Base-by-base conservation (phyloP, 2,888 invertebrate genomes). In the Platerodrilus igneus region DNA sequence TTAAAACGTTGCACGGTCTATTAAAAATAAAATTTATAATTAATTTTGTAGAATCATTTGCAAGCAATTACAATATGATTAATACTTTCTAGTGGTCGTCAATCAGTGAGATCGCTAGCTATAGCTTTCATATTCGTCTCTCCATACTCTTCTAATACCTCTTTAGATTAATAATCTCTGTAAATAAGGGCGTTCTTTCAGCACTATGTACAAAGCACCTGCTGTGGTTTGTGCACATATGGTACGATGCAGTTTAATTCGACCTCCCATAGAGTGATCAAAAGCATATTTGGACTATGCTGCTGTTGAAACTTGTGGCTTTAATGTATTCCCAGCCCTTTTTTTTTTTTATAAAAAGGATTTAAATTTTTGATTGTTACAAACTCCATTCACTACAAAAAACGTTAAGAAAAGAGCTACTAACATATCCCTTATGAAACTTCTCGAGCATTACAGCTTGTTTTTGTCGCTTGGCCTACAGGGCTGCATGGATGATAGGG, bases 231-330 rank as follows among this genome's bases (percentile, higher is more conserved):
- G 30, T 36, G 51, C 51, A 46, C 58, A 58, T 58, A 58, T 58
- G 58, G 58, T 55, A 40, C 37, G 53, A 53, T 51, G 52, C 52
- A 51, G 48, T 52, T 53, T 55, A 54, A 56, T 57, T 50, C 43
- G 46, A 46, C 41, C 49, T 48, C 52, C 53, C 41, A 34, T 41
- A 20, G 51, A 43, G 48, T 18, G 46, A 38, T 46, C 47, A 46
- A 45, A 53, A 52, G 50, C 40, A 47, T 52, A 51, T 53, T 51
- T 51, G 45, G 50, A 41, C 63, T 64, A 65, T 64, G 63, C 63
- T 56, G 57, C 57, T 62, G 65, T 62, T 60, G 58, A 59, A 60
- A 61, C 28, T 28, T 28, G 17, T 16, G 17, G 11, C 15, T 17
- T 28, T 28, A 28, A 28, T 10, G 18, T 11, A 6, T 25, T 25